Conservation (phyloP, 2,113 vertebrate genomes). For the Miniopterus natalensis region DNA sequence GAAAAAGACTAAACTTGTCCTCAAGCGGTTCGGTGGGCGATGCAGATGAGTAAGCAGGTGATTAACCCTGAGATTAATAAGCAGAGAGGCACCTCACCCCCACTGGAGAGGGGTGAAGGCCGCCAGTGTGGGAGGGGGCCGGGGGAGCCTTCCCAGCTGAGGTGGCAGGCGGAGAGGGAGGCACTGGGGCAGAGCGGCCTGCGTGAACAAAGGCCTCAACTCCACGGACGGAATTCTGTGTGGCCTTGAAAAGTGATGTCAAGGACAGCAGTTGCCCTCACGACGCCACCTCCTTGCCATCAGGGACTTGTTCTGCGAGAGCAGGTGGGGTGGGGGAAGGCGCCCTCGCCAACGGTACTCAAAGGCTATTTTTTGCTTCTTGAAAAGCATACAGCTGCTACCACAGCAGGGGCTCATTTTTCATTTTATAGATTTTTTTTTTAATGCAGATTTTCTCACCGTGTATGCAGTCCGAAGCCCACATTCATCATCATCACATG, state of each 20-base stretch:
- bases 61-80: not conserved
- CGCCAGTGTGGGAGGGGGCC: not conserved
- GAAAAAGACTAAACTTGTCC: not conserved
- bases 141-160: not conserved
- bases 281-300: not conserved
- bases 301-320: not conserved
- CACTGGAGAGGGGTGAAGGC: not conserved
- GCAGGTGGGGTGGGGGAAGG: no score
- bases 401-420: not conserved
- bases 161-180: not conserved
- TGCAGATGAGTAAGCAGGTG: not conserved
- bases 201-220: not conserved
- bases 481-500: not conserved
- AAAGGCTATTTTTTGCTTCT: not conserved
- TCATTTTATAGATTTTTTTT: slow-evolving; percentile 16
- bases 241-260: not conserved
- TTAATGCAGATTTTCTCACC: not conserved
- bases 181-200: not conserved
- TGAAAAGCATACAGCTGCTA: not conserved
- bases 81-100: not conserved
- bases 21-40: not conserved
- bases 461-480: not conserved
- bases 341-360: not conserved
- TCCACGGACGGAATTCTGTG: not conserved
- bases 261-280: not conserved